Base-by-base conservation (phyloP, 92 coral and sea anemone species). In the Parazoanthus darwini region DNA sequence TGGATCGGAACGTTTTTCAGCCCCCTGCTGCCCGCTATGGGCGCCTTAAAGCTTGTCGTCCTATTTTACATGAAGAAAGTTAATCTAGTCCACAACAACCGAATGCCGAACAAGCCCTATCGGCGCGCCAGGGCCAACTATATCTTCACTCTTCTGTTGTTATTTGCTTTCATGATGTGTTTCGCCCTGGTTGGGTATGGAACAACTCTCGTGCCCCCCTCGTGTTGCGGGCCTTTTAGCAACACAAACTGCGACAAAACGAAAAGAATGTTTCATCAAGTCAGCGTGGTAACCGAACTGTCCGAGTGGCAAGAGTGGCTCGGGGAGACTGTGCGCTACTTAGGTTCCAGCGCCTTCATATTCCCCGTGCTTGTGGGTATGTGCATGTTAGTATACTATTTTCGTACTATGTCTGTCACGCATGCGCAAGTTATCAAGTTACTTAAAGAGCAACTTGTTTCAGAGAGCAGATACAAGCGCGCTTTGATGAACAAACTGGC, bases 1-100 rank as follows among this genome's bases (percentile, higher is more conserved):
- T 92, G 96, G 88, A 92, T 97, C 51, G 99, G 99, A 4, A 86
- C 97, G 6, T 97, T 95, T 90, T 97, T 94, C 89, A 94, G 96
- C 79, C 99, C 99, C 26, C 82, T 97, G 35, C 91, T 97, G 26
- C 96, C 98, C 6, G 93, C 95, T 23, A 89, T 97, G 88, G 99
- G 98, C n/a, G 94, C 94, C 66, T 66, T 95, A 23, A 97, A 97
- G 89, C 89, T 97, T 29, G 79, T 95, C 25, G 79, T 97, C 35
- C 80, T 97, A n/a, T 97, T 97, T 88, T 97, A 97, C 91, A 92
- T 92, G 15, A 95, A 95, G 90, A 97, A 97, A 90, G 58, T 97
- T 10, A 94, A 98, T 74, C 90, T 97, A 38, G 89, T 95, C 90
- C 89, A 91, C 90, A 97, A 97, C 88, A 95, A 94, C 65, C 93